These are phyloP conservation scores for Limnothrissa miodon DNA, from an alignment of 2,113 vertebrate genomes.

Conservation along the genomic window DNA sequence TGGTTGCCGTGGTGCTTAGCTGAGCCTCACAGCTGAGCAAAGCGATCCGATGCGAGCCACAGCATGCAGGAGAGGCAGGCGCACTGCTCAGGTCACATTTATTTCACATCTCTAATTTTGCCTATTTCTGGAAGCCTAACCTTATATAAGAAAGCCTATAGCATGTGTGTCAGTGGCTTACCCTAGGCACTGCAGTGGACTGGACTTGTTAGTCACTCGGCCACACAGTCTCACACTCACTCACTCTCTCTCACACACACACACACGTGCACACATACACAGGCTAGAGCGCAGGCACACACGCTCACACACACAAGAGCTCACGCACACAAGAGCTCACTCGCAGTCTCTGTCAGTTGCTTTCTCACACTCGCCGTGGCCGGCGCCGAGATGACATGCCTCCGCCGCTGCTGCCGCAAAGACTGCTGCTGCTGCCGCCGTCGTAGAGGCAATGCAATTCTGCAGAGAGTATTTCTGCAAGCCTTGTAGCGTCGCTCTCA, in stretches of 20 bases:
- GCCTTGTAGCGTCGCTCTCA: conserved; percentile 74
- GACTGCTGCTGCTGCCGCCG: background rate
- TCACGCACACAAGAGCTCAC: too few relatives aligned
- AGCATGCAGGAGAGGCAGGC: background rate
- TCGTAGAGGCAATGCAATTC: conserved; percentile 70
- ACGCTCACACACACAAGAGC: conserved; percentile 27
- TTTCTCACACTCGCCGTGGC: conserved; percentile 33
- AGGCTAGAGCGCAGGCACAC: background rate
- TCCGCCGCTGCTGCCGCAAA: background rate
- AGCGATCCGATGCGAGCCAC: conserved; percentile 5
- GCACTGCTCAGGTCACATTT: conserved; percentile 16
- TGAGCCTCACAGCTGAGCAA: background rate
- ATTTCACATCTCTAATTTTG: conserved; percentile 22
- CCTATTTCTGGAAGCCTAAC: conserved; percentile 36
- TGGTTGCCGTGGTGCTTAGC: background rate
- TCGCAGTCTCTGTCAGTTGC: background rate
- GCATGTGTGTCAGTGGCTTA: conserved; percentile 35
- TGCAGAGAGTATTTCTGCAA: conserved; percentile 73
- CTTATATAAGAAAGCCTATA: conserved; percentile 37
- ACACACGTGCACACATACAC: background rate
- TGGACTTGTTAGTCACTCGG: conserved; percentile 31
- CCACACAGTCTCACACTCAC: conserved; percentile 20
- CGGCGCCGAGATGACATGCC: conserved; percentile 48
- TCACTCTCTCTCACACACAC: background rate
- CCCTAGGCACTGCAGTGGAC: conserved; percentile 36